Evolutionary conservation across 2,797 vertebrate genomes (phyloP).

Genomic region (Champsocephalus esox): DNA sequence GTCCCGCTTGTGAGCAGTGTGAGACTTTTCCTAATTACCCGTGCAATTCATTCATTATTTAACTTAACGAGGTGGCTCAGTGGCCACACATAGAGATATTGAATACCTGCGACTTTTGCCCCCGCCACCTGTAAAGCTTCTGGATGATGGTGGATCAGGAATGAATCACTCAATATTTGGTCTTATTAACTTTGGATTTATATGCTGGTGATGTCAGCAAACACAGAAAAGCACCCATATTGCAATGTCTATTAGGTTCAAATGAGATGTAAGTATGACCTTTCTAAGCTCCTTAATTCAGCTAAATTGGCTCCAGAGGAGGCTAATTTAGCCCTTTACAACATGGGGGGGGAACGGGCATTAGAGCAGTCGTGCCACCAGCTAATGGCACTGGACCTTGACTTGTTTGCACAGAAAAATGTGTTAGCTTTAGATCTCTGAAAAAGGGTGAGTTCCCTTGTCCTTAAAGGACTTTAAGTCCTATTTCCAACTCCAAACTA

Average conservation of each 20-base stretch:
- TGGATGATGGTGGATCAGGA: slow-evolving; percentile 47
- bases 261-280: slow-evolving; percentile 76
- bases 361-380: slow-evolving; percentile 63
- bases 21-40: slow-evolving; percentile 80
- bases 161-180: slow-evolving; percentile 56
- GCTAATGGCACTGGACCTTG: slow-evolving; percentile 63
- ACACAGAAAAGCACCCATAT: slow-evolving; percentile 52
- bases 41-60: slow-evolving; percentile 82
- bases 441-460: slow-evolving; percentile 16
- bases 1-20: slow-evolving; percentile 77
- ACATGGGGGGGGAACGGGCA: slow-evolving; percentile 56
- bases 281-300: slow-evolving; percentile 74
- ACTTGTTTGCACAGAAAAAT: slow-evolving; percentile 69
- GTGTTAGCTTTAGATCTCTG: slow-evolving; percentile 43
- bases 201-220: slow-evolving; percentile 60
- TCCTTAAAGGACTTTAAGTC: slow-evolving; percentile 30
- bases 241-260: slow-evolving; percentile 62
- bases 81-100: slow-evolving; percentile 72
- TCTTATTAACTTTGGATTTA: slow-evolving; percentile 59
- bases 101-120: slow-evolving; percentile 47
- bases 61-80: slow-evolving; percentile 75
- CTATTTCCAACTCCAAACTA: slow-evolving; percentile 14
- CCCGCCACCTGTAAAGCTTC: slow-evolving; percentile 47
- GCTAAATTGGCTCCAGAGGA: slow-evolving; percentile 76
- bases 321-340: slow-evolving; percentile 74